Conservation (phyloP, 2,113 vertebrate species). For the Parotia lawesii region DNA sequence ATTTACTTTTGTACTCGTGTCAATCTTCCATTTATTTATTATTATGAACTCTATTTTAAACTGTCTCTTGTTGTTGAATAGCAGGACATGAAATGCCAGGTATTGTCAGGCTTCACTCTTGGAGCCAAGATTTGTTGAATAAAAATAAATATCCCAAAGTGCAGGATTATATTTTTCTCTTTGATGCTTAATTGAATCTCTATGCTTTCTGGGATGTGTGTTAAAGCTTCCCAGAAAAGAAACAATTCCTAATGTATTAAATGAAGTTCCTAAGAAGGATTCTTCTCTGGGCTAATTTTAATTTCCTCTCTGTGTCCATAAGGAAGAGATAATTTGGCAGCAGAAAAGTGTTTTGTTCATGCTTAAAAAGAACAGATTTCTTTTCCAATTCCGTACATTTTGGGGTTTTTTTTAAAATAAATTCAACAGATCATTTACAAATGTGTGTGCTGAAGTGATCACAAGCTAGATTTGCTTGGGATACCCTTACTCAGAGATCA, state of each 20-base stretch:
- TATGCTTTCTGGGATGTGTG: conserved; percentile 37
- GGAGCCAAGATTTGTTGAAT: conserved; percentile 11
- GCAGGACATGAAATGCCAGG: conserved; percentile 46
- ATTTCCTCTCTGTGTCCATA: conserved; percentile 53
- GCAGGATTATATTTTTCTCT: conserved; percentile 33
- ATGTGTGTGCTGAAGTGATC: conserved; percentile 16
- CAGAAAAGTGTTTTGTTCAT: conserved; percentile 37
- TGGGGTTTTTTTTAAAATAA: conserved; percentile 35
- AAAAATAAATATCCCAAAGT: conserved; percentile 59
- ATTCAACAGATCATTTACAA: conserved; percentile 48
- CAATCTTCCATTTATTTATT: conserved; percentile 56
- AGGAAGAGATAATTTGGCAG: conserved; percentile 47
- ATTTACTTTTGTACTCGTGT: background rate
- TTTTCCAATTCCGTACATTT: conserved; percentile 42
- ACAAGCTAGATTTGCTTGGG: background rate
- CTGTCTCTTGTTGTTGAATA: conserved; percentile 28
- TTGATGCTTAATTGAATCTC: conserved; percentile 71
- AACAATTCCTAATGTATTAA: conserved; percentile 56
- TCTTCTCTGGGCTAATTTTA: conserved; percentile 36
- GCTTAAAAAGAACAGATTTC: conserved; percentile 55
- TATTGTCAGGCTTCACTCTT: conserved; percentile 24
- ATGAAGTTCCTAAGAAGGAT: conserved; percentile 39
- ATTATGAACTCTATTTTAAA: conserved; percentile 61
- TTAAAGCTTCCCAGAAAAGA: conserved; percentile 49
- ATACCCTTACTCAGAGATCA: background rate